Percentiles rank a stretch among this genome's conserved stretches.
phyloP scores from a whole-genome alignment of 2,113 vertebrate species.

The Litocranius walleri region DNA sequence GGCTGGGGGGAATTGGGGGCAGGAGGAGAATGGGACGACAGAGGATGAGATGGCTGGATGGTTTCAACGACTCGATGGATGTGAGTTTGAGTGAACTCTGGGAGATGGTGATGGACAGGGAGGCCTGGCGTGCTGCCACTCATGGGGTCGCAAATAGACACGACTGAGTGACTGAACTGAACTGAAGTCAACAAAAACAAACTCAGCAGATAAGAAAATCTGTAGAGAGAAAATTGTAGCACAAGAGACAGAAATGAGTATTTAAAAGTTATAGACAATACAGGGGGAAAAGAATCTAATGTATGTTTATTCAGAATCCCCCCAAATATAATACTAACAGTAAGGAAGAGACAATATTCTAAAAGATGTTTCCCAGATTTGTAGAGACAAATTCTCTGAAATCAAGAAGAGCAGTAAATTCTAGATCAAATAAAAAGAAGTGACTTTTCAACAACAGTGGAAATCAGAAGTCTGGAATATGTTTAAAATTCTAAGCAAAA shows the following conservation, averaged over 20 bases:
- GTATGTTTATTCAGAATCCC: neutral
- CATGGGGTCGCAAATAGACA: no score
- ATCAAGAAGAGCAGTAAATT: neutral
- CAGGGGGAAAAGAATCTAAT: neutral
- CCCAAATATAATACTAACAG: neutral
- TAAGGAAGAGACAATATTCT: neutral
- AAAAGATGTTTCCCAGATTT: neutral
- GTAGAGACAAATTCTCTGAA: neutral
- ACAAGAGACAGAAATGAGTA: neutral
- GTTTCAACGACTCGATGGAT: no score
- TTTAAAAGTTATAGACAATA: neutral
- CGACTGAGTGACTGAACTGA: no score
- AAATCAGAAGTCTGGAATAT: neutral
- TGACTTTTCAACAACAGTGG: neutral
- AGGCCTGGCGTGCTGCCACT: no score
- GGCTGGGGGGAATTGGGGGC: no score
- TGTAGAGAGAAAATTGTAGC: neutral
- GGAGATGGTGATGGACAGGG: no score
- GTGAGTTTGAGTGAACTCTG: rapidly evolving
- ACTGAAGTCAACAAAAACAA: neutral
- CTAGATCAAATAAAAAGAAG: neutral
- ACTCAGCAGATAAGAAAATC: neutral
- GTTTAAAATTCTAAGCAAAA: neutral
- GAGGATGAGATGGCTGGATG: no score
- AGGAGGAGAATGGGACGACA: no score